Evolutionary conservation across 2,113 vertebrate genomes (phyloP).

Genomic region (Nesoenas mayeri): DNA sequence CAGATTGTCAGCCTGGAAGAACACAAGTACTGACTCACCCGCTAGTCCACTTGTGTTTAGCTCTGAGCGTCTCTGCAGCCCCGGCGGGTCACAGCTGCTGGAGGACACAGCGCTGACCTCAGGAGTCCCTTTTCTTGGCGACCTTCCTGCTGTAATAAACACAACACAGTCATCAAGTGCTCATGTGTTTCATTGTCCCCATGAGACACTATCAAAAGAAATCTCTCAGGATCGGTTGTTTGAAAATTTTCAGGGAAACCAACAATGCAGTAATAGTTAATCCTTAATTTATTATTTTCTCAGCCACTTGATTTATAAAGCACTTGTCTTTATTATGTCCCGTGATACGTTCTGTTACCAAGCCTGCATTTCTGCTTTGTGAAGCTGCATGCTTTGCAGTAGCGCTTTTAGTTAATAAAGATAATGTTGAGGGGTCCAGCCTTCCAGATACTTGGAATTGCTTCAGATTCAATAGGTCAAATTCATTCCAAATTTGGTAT

Average conservation of each 20-base stretch:
- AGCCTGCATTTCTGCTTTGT: not conserved
- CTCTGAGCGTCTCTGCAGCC: not conserved
- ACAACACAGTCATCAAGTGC: not conserved
- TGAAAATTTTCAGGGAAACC: not conserved
- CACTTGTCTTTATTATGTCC: not conserved
- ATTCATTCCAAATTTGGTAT: not conserved
- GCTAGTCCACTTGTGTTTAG: not conserved
- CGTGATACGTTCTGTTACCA: not conserved
- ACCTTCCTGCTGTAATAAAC: not conserved
- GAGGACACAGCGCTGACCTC: not conserved
- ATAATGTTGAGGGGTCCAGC: not conserved
- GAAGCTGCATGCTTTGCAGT: not conserved
- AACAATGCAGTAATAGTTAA: not conserved
- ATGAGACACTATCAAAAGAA: not conserved
- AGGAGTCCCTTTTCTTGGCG: not conserved
- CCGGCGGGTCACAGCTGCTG: not conserved
- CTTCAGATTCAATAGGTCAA: not conserved
- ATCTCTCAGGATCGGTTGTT: not conserved
- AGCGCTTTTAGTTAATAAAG: not conserved
- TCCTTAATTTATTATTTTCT: not conserved
- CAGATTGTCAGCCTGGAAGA: not conserved
- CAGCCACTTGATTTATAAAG: not conserved
- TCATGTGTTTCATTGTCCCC: not conserved
- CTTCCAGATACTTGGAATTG: not conserved
- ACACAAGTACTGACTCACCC: not conserved